phyloP scores from a whole-genome alignment of 2,113 vertebrate genomes.

The Dasyprocta punctata region DNA sequence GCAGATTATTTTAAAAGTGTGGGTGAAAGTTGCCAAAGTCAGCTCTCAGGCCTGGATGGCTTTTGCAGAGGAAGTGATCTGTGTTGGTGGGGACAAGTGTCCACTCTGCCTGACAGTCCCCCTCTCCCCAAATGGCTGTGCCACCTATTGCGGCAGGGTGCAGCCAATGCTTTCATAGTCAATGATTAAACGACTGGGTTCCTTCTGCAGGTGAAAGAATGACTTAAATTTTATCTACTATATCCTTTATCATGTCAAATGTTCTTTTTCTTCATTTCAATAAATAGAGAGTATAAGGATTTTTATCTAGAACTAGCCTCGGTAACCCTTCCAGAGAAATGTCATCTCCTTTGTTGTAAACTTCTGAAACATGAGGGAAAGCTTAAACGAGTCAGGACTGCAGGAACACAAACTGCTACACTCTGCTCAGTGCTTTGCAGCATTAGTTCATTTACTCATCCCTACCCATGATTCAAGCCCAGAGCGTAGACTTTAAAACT shows the following conservation, averaged over 20 bases:
- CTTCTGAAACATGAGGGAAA: slow-evolving; percentile 13
- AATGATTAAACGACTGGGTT: not conserved
- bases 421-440: not conserved
- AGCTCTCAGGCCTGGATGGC: not conserved
- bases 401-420: not conserved
- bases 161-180: not conserved
- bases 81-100: not conserved
- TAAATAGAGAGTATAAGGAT: not conserved
- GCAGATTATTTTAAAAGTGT: not conserved
- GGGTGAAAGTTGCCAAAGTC: not conserved
- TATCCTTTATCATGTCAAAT: not conserved
- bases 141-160: not conserved
- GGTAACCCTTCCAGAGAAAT: not conserved
- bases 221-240: not conserved
- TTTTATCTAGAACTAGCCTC: not conserved
- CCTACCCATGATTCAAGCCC: not conserved
- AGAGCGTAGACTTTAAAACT: not conserved
- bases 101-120: too few species aligned
- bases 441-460: not conserved
- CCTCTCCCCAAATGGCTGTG: not conserved
- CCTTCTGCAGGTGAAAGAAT: not conserved
- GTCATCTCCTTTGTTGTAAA: not conserved
- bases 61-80: not conserved
- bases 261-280: not conserved
- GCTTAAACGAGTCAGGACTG: not conserved